Base-by-base conservation (phyloP, 2,113 vertebrate species). In the Ailuropoda melanoleuca region DNA sequence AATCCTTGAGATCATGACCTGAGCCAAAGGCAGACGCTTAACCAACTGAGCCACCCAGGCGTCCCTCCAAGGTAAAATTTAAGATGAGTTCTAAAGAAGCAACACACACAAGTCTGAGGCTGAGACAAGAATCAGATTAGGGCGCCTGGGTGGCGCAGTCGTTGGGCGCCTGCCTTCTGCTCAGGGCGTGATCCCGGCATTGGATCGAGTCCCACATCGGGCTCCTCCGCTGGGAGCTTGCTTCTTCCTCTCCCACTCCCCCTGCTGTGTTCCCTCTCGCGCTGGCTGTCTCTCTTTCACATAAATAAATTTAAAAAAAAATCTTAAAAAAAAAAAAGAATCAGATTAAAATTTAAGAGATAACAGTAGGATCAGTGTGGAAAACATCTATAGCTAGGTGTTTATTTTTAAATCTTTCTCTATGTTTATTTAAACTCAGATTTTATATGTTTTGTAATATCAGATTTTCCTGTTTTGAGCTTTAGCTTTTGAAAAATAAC, bases 21-120 rank as follows among this genome's bases (percentile, higher is more conserved):
- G 62, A 66, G 31, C 62, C 62, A 34, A 66, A 66, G 31, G 62
- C 31, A 66, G 31, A 66, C 62, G 15, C 14, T 66, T 34, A 34
- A 34, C 31, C 31, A 34, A 66, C 14, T 34, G 62, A 66, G 62
- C 31, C 14, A 66, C 31, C 31, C 31, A 34, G 62, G 62, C 62
- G 0, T 34, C 31, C 62, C 62, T 90, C 56, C 70, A 95, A 88
- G 56, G 39, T 93, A 96, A 94, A 96, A 93, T n/a, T 68, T 90
- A 90, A 90, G 21, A 85, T 70, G 29, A 93, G 21, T 95, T 95
- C 39, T 70, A 62, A 90, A 88, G 66, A 74, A 95, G 39, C 31
- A 93, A 56, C 21, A 72, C 8, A 66, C 0, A 83, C 5, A 46
- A 50, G 24, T 78, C 17, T 56, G 9, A 70, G 58, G 53, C 24